A percentile compares a stretch with the other conserved stretches of the same genome.
Conservation (phyloP, 2,888 invertebrate species). For the Pandemis corylana region DNA sequence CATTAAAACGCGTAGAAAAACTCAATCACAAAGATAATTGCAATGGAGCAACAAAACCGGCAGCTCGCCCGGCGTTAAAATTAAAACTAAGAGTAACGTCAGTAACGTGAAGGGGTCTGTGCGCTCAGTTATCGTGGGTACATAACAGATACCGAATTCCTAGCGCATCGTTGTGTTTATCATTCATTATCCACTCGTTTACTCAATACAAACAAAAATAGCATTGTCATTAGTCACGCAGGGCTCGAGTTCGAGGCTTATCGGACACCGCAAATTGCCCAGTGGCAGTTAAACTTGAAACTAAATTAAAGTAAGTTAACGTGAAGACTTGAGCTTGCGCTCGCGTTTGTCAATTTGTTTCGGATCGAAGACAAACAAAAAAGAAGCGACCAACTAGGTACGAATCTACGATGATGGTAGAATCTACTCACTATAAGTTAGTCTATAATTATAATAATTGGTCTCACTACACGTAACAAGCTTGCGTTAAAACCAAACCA, state of each 20-base stretch:
- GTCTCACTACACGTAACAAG: constrained; percentile 28
- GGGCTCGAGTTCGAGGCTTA: constrained; percentile 57
- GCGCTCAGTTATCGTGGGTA: constrained; percentile 56
- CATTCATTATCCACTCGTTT: constrained; percentile 67
- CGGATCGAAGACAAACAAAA: not conserved
- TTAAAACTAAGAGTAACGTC: constrained; percentile 61
- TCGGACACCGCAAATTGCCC: constrained; percentile 57
- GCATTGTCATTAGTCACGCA: constrained; percentile 70
- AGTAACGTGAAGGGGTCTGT: constrained; percentile 44
- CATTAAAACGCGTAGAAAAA: not conserved
- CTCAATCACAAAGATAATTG: not conserved
- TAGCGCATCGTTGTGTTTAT: constrained; percentile 66
- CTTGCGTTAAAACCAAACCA: constrained; percentile 10
- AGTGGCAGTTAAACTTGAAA: constrained; percentile 53
- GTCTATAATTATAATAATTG: constrained; percentile 27
- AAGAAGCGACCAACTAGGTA: not conserved
- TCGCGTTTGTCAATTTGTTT: not conserved
- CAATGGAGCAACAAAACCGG: constrained; percentile 43
- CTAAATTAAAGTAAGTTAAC: not conserved
- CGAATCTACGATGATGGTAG: not conserved
- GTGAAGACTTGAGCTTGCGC: not conserved
- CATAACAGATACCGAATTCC: constrained; percentile 69
- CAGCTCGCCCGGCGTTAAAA: constrained; percentile 52
- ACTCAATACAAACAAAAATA: constrained; percentile 71
- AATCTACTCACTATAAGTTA: not conserved